Conservation (phyloP, 2,797 vertebrate species). For the Arnoldichthys spilopterus region DNA sequence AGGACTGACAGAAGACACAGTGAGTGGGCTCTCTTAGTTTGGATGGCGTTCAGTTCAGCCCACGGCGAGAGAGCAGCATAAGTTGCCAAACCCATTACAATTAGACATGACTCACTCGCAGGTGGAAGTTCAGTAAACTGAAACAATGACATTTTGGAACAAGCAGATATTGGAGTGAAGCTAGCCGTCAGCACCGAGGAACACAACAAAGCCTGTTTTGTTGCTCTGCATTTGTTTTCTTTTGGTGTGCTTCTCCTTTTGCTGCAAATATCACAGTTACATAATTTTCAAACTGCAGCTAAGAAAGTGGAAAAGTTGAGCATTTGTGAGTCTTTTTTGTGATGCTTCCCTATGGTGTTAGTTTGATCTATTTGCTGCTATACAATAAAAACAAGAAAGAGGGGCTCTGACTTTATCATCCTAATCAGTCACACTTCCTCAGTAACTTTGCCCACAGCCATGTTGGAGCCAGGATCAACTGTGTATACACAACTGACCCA, state of each 20-base stretch:
- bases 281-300: slow-evolving; percentile 29
- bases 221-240: not conserved
- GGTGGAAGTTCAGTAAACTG: slow-evolving; percentile 38
- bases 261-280: slow-evolving; percentile 31
- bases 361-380: not conserved
- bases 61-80: slow-evolving; percentile 43
- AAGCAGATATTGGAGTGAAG: slow-evolving; percentile 22
- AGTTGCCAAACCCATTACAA: slow-evolving; percentile 51
- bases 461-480: slow-evolving; percentile 60
- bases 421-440: slow-evolving; percentile 35
- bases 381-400: slow-evolving; percentile 23
- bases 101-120: slow-evolving; percentile 56
- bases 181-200: not conserved
- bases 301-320: slow-evolving; percentile 6
- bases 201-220: slow-evolving; percentile 20
- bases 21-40: slow-evolving; percentile 49
- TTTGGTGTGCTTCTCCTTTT: not conserved
- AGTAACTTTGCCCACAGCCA: slow-evolving; percentile 44
- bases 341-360: not conserved
- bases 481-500: slow-evolving; percentile 42
- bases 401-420: slow-evolving; percentile 46
- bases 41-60: slow-evolving; percentile 52
- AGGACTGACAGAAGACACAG: slow-evolving; percentile 52
- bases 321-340: slow-evolving; percentile 2
- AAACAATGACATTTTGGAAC: slow-evolving; percentile 39